phyloP scores from a whole-genome alignment of 2,888 invertebrate species.

The Acholoe squamosa region DNA sequence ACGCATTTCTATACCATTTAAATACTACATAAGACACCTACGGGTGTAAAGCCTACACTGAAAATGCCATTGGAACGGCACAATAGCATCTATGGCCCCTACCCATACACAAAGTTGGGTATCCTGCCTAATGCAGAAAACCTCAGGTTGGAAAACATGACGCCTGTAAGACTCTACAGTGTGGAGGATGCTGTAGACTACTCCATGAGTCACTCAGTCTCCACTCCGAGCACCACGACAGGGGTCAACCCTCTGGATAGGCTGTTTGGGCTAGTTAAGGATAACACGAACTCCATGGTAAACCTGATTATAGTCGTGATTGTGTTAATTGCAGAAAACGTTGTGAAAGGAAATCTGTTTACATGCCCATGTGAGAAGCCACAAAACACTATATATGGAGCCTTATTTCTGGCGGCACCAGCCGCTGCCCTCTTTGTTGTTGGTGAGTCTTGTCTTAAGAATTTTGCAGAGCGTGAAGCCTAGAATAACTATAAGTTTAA shows the following conservation, averaged over 20 bases:
- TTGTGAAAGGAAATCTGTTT: constrained; percentile 48
- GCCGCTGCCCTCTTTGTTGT: constrained; percentile 44
- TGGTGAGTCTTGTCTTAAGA: background rate
- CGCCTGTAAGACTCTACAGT: background rate
- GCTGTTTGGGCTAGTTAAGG: constrained; percentile 28
- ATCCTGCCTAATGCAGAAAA: constrained; percentile 46
- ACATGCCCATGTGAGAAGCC: constrained; percentile 50
- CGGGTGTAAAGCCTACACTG: too few species aligned
- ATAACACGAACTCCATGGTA: constrained; percentile 24
- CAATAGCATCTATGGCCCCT: background rate
- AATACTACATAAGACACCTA: too few species aligned
- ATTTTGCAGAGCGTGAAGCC: too few species aligned
- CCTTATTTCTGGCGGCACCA: background rate
- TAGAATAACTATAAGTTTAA: too few species aligned
- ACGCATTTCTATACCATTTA: too few species aligned
- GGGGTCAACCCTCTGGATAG: background rate
- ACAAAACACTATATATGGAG: background rate
- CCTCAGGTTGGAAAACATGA: background rate
- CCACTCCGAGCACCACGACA: background rate
- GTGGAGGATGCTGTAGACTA: background rate
- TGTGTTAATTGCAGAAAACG: constrained; percentile 10
- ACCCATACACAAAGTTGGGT: constrained; percentile 30
- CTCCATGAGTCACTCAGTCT: too few species aligned
- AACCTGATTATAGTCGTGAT: constrained; percentile 23
- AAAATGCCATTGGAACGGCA: background rate